Conservation (phyloP, 2,797 vertebrate genomes). For the Denticeps clupeoides region DNA sequence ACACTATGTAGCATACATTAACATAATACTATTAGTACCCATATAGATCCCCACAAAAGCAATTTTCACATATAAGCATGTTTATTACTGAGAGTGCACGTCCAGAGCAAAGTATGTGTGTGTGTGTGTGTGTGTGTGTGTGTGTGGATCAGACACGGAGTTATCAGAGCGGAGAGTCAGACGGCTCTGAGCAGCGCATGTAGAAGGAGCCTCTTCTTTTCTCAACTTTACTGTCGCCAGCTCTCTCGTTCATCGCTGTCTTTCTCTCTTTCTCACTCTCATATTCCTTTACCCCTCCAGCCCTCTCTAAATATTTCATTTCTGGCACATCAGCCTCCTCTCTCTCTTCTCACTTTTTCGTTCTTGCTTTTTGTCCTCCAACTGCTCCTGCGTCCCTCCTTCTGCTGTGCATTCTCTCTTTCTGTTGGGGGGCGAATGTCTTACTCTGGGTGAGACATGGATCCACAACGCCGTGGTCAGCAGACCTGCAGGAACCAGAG, state of each 20-base stretch:
- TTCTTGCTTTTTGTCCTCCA: background rate
- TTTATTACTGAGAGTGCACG: too few relatives aligned
- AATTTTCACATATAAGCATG: too few relatives aligned
- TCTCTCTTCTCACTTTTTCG: background rate
- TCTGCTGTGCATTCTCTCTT: too few relatives aligned
- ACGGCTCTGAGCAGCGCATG: conserved; percentile 26
- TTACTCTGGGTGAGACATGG: background rate
- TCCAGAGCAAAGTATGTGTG: too few relatives aligned
- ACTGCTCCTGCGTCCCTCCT: background rate
- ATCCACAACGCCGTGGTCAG: background rate
- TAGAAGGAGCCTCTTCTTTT: background rate
- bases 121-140: too few relatives aligned
- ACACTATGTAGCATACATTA: too few relatives aligned
- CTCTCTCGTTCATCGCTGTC: too few relatives aligned
- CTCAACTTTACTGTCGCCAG: too few relatives aligned
- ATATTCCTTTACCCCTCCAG: too few relatives aligned
- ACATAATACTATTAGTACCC: too few relatives aligned
- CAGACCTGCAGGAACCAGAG: background rate
- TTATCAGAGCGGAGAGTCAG: conserved; percentile 33
- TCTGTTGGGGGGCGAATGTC: too few relatives aligned
- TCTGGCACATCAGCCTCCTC: background rate
- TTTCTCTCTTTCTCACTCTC: background rate
- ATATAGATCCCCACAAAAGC: too few relatives aligned
- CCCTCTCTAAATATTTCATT: conserved; percentile 2
- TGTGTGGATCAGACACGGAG: conserved; percentile 20